These are phyloP conservation scores for Oscheius sp. DNA, from an alignment of 2,888 invertebrate genomes.

Conservation along the genomic window DNA sequence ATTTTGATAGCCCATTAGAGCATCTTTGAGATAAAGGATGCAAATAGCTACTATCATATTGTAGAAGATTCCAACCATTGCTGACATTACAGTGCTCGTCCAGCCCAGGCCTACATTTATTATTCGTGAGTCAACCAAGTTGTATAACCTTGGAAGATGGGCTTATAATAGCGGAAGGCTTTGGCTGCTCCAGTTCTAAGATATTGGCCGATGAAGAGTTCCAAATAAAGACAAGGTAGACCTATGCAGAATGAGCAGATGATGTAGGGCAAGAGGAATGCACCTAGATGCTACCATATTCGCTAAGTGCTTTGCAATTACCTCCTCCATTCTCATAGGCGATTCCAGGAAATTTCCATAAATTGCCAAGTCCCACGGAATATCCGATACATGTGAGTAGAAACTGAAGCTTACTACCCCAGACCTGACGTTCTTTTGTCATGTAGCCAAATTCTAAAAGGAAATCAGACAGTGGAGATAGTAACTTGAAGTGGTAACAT, in stretches of 20 bases:
- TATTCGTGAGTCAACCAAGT: background rate
- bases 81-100: constrained; percentile 25
- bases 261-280: constrained; percentile 27
- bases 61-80: constrained; percentile 28
- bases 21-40: constrained; percentile 26
- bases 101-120: constrained; percentile 26
- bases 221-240: constrained; percentile 26
- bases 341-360: constrained; percentile 26
- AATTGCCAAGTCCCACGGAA: constrained; percentile 29
- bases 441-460: background rate
- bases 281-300: constrained; percentile 7
- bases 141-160: constrained; percentile 24
- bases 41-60: constrained; percentile 29
- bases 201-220: constrained; percentile 30
- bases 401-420: constrained; percentile 31
- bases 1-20: background rate
- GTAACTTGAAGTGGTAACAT: background rate
- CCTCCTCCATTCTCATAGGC: constrained; percentile 32
- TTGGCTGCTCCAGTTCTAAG: constrained; percentile 13
- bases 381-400: constrained; percentile 31
- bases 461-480: background rate
- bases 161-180: constrained; percentile 22
- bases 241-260: constrained; percentile 24
- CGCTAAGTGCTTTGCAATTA: background rate
- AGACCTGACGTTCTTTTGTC: constrained; percentile 17